A percentile compares a stretch with the other conserved stretches of the same genome.
phyloP scores from a whole-genome alignment of 2,888 invertebrate species.

The Aspidiotus rigidus region DNA sequence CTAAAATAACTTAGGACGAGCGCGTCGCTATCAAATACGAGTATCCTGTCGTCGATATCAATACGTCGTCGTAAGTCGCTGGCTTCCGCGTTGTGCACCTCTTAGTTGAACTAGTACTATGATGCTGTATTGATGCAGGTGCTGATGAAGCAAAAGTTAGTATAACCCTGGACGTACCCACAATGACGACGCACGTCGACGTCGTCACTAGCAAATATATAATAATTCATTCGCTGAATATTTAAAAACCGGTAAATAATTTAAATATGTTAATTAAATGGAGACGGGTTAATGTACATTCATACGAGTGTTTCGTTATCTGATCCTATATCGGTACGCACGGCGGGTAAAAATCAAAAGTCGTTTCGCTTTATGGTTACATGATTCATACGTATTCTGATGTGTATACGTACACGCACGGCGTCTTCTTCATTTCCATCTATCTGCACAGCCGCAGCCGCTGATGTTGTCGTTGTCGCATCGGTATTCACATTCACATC shows the following conservation, averaged over 20 bases:
- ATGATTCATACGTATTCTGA: conserved; percentile 8
- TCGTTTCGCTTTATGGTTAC: conserved; percentile 26
- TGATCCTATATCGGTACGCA: conserved; percentile 19
- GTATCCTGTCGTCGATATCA: too few relatives aligned
- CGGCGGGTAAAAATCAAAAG: conserved; percentile 24
- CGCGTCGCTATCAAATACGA: too few relatives aligned
- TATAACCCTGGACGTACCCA: too few relatives aligned
- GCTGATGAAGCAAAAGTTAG: too few relatives aligned
- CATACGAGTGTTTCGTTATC: conserved; percentile 33
- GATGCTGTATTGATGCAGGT: too few relatives aligned
- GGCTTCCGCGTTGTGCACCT: too few relatives aligned
- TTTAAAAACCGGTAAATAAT: conserved; percentile 31
- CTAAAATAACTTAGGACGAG: too few relatives aligned
- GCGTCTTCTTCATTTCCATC: background rate
- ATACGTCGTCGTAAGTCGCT: too few relatives aligned
- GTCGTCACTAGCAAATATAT: conserved; percentile 25
- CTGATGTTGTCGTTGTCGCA: background rate
- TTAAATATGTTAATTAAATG: conserved; percentile 33
- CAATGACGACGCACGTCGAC: background rate
- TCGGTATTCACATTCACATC: background rate
- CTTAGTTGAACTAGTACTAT: too few relatives aligned
- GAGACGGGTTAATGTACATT: conserved; percentile 31
- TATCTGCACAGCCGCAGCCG: conserved; percentile 4
- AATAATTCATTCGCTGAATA: conserved; percentile 28
- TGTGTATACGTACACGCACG: background rate